A percentile compares a stretch with the other conserved stretches of the same genome.
Evolutionary conservation across 2,888 invertebrate genomes (phyloP).

Genomic region (Ectemnius cavifrons): DNA sequence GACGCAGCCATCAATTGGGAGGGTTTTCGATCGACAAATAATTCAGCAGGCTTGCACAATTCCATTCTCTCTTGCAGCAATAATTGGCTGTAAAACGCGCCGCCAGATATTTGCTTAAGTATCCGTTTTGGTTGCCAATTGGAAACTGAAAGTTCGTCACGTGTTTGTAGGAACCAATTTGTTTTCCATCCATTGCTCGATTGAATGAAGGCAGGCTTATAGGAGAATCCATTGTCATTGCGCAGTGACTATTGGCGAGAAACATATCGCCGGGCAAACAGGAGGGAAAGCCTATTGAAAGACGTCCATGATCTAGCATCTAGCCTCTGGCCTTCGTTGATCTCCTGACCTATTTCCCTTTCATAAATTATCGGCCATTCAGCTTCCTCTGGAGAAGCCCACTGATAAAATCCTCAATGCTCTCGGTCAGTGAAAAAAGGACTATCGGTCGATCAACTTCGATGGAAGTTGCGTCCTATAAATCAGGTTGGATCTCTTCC

Average conservation of each 20-base stretch:
- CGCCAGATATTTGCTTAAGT: constrained; percentile 34
- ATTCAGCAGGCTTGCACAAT: constrained; percentile 19
- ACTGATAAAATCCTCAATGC: too few species aligned
- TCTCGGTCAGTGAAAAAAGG: too few species aligned
- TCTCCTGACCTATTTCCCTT: background rate
- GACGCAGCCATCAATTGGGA: too few species aligned
- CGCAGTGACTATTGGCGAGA: constrained; percentile 12
- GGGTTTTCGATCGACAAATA: constrained; percentile 29
- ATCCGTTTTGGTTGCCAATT: background rate
- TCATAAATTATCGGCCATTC: background rate
- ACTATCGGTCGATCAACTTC: too few species aligned
- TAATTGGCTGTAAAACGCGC: constrained; percentile 43
- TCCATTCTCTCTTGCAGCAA: constrained; percentile 6
- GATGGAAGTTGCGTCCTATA: too few species aligned
- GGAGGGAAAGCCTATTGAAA: constrained; percentile 13
- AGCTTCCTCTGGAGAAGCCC: too few species aligned
- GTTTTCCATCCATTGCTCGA: too few species aligned
- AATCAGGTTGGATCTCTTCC: too few species aligned
- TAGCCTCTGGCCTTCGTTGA: too few species aligned
- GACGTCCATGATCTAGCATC: constrained; percentile 10
- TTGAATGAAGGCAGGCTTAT: too few species aligned
- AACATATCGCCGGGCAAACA: constrained; percentile 34
- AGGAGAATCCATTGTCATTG: background rate
- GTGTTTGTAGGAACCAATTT: too few species aligned
- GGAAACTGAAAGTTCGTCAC: too few species aligned